Base-by-base conservation (phyloP, 92 coral and sea anemone genomes). In the Virgularia gustaviana region DNA sequence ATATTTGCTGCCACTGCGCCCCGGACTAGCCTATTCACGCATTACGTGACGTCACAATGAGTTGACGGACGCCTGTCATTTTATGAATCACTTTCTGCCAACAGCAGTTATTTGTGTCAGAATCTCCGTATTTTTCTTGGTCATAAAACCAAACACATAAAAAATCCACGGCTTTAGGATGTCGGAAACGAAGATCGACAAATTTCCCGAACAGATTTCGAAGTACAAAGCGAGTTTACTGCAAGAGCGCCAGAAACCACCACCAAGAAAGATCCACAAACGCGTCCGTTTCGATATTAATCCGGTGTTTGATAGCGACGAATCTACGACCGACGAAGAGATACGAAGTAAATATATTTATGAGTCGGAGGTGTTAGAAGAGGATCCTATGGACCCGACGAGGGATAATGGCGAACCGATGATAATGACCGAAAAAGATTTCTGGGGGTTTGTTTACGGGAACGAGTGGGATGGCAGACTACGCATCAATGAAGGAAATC, bases 41-140 rank as follows among this genome's bases (percentile, higher is more conserved):
- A 38, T 68, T 38, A 51, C 43, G 36, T 44, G 75, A 68, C 75
- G 61, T 68, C 61, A 66, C 41, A 64, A 64, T 52, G 58, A 2
- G 9, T 22, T 35, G 60, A 41, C 37, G 19, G n/a, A n/a, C n/a
- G n/a, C n/a, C n/a, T n/a, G n/a, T n/a, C n/a, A n/a, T n/a, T n/a
- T n/a, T n/a, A n/a, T n/a, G n/a, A n/a, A n/a, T n/a, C n/a, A n/a
- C n/a, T n/a, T n/a, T n/a, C n/a, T n/a, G n/a, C n/a, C n/a, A n/a
- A n/a, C n/a, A n/a, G n/a, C n/a, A n/a, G n/a, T n/a, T n/a, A n/a
- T n/a, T n/a, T n/a, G n/a, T n/a, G n/a, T n/a, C n/a, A n/a, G n/a
- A n/a, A n/a, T n/a, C n/a, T n/a, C n/a, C n/a, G n/a, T n/a, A n/a
- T n/a, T n/a, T n/a, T n/a, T n/a, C n/a, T n/a, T n/a, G n/a, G n/a